Percentiles rank a stretch among this genome's conserved stretches.
phyloP scores from a whole-genome alignment of 2,797 vertebrate species.

The Zalophus californianus region DNA sequence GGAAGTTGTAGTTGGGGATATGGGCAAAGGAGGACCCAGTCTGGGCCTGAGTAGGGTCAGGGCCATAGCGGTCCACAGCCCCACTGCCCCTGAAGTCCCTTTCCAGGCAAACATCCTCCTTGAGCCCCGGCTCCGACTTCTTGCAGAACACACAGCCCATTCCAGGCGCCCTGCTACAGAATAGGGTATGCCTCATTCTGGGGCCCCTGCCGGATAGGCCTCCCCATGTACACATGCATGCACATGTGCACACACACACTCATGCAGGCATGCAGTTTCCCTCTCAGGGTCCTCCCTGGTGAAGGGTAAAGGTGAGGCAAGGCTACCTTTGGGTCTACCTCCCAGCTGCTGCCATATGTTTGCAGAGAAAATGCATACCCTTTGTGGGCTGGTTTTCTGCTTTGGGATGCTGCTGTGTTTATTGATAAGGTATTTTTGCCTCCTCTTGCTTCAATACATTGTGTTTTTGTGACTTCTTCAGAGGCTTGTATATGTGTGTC shows the following conservation, averaged over 20 bases:
- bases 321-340: background rate
- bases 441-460: background rate
- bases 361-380: background rate
- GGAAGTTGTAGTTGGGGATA: conserved; percentile 90
- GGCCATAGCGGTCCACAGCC: conserved; percentile 81
- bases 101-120: conserved; percentile 65
- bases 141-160: conserved; percentile 99
- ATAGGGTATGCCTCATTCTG: background rate
- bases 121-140: conserved; percentile 86
- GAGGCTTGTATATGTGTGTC: background rate
- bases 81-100: conserved; percentile 51
- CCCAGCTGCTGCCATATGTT: background rate
- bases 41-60: conserved; percentile 82
- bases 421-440: background rate
- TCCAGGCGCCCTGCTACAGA: conserved; percentile 80
- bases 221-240: rapidly evolving
- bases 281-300: background rate
- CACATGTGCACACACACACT: rapidly evolving
- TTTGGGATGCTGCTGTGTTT: background rate
- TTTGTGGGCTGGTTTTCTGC: background rate
- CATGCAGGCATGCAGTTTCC: too few species aligned
- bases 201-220: background rate
- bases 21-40: conserved; percentile 80
- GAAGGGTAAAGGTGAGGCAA: background rate
- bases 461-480: background rate